Evolutionary conservation across 2,797 vertebrate genomes (phyloP).

Genomic region (Pelochelys cantorii): DNA sequence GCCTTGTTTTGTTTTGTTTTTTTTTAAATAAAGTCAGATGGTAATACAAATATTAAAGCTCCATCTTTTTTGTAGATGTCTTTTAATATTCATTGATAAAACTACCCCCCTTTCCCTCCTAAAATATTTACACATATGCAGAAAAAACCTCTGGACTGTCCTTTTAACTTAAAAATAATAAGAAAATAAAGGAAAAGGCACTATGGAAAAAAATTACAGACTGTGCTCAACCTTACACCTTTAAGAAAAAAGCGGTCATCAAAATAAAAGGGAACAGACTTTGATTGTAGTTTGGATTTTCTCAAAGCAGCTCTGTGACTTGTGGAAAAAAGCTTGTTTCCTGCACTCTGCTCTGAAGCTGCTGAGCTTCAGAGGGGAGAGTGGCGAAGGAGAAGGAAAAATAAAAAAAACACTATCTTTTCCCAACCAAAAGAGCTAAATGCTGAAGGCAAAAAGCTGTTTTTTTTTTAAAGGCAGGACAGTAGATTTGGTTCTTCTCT

Average conservation of each 20-base stretch:
- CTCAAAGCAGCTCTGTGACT: conserved; percentile 65
- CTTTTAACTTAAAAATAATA: conserved; percentile 79
- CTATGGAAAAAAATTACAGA: conserved; percentile 85
- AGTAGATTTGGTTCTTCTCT: conserved; percentile 81
- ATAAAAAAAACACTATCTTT: conserved; percentile 55
- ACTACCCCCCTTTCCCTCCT: conserved; percentile 43
- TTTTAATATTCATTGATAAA: conserved; percentile 61
- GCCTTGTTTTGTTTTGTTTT: conserved; percentile 18
- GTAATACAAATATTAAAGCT: conserved; percentile 70
- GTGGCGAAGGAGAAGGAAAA: conserved; percentile 62
- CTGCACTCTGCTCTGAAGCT: conserved; percentile 62
- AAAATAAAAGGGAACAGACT: conserved; percentile 67
- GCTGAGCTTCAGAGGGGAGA: conserved; percentile 75
- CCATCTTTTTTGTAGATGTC: conserved; percentile 56
- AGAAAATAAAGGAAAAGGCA: conserved; percentile 91
- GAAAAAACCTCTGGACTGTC: conserved; percentile 75
- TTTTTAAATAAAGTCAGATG: conserved; percentile 64
- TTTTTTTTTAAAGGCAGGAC: conserved; percentile 80
- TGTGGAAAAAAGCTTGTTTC: conserved; percentile 43
- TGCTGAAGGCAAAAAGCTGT: conserved; percentile 69
- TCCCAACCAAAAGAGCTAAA: conserved; percentile 66
- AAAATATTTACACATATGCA: conserved; percentile 74
- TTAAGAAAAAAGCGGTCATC: conserved; percentile 67
- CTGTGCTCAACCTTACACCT: conserved; percentile 86
- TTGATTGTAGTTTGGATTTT: conserved; percentile 61